A percentile compares a stretch with the other conserved stretches of the same genome.
These are phyloP conservation scores for Sarcophaga bullata DNA, from an alignment of 1,140 invertebrate species.

Conservation along the genomic window DNA sequence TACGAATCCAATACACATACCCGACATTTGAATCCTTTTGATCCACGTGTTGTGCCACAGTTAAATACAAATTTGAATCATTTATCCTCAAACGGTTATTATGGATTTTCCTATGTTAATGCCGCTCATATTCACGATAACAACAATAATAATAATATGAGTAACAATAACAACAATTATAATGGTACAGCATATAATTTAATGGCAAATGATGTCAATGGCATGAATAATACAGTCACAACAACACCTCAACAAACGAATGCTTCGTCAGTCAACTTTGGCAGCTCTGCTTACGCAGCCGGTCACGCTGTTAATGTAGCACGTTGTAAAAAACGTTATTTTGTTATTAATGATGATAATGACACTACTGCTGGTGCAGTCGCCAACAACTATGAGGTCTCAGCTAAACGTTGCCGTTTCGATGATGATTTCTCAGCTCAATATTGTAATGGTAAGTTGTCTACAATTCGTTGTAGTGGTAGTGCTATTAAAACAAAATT, in stretches of 20 bases:
- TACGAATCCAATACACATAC: constrained; percentile 50
- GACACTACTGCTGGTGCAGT: background rate
- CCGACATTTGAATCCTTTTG: constrained; percentile 56
- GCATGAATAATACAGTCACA: constrained; percentile 35
- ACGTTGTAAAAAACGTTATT: constrained; percentile 59
- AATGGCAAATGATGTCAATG: constrained; percentile 44
- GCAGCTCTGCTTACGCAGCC: constrained; percentile 1
- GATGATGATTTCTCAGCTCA: constrained; percentile 60
- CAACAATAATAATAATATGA: constrained; percentile 49
- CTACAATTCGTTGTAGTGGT: background rate
- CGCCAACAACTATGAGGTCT: constrained; percentile 30
- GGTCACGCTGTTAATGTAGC: background rate
- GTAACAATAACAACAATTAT: constrained; percentile 41
- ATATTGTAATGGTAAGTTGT: constrained; percentile 61
- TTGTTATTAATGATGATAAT: constrained; percentile 43
- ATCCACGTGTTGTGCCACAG: constrained; percentile 49
- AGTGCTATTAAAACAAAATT: background rate
- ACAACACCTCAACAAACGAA: background rate
- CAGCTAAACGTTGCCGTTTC: constrained; percentile 59
- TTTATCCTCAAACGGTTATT: constrained; percentile 55
- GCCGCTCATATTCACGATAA: constrained; percentile 52
- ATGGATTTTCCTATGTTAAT: constrained; percentile 56
- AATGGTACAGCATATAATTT: constrained; percentile 34
- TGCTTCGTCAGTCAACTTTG: background rate
- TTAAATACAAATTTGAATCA: constrained; percentile 48